Evolutionary conservation across 2,888 invertebrate genomes (phyloP).

Genomic region (Monoplex corrugatus): DNA sequence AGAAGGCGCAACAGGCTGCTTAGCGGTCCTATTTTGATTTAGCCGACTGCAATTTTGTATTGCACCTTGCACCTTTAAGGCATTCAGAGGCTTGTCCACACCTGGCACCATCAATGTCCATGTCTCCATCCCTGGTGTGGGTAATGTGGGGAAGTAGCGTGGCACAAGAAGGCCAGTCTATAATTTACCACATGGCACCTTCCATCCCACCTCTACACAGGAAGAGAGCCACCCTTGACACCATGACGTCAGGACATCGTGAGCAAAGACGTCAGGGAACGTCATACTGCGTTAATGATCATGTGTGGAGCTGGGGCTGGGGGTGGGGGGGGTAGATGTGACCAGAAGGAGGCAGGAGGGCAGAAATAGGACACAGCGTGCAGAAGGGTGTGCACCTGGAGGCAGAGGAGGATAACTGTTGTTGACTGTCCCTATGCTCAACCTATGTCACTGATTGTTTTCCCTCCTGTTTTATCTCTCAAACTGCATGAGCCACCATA

Average conservation of each 20-base stretch:
- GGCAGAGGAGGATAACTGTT: slow-evolving; percentile 29
- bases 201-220: background rate
- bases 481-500: slow-evolving; percentile 16
- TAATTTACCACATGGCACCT: slow-evolving; percentile 47
- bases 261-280: slow-evolving; percentile 41
- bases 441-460: slow-evolving; percentile 43
- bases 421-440: background rate
- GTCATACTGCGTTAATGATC: slow-evolving; percentile 48
- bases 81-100: slow-evolving; percentile 66
- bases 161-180: slow-evolving; percentile 49
- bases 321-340: background rate
- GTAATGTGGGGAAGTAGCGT: background rate
- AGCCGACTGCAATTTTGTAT: slow-evolving; percentile 73
- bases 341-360: no score
- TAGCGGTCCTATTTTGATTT: slow-evolving; percentile 69
- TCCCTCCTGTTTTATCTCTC: slow-evolving; percentile 45
- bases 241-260: slow-evolving; percentile 46
- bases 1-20: slow-evolving; percentile 67
- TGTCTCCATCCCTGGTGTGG: background rate
- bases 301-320: background rate
- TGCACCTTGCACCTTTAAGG: slow-evolving; percentile 65
- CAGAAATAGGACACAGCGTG: slow-evolving; percentile 50
- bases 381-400: slow-evolving; percentile 22
- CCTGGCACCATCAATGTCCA: no score
- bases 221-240: slow-evolving; percentile 34